Evolutionary conservation across 2,888 invertebrate species (phyloP).

Genomic region (Phasia obesa): DNA sequence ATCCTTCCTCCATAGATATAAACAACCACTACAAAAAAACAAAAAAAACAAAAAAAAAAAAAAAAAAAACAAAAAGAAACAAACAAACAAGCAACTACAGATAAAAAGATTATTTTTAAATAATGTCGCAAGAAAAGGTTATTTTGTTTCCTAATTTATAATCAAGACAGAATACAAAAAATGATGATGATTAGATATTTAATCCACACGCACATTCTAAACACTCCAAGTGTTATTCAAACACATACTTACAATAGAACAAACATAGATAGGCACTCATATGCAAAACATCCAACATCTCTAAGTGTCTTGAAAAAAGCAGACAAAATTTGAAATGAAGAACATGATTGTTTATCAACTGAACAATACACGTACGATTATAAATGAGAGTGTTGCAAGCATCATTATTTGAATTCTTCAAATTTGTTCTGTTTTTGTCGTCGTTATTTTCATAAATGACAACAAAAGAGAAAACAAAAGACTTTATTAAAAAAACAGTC

Average conservation of each 20-base stretch:
- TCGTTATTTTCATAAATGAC: conserved; percentile 43
- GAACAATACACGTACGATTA: conserved; percentile 41
- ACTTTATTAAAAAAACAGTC: conserved; percentile 4
- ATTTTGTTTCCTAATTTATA: conserved; percentile 38
- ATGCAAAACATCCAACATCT: conserved; percentile 12
- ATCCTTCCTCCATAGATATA: too few species aligned
- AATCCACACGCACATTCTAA: not conserved
- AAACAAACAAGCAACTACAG: not conserved
- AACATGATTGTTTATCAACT: conserved; percentile 31
- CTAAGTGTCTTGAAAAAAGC: not conserved
- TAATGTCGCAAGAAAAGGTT: not conserved
- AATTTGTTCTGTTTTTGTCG: conserved; percentile 15
- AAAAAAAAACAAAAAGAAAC: too few species aligned
- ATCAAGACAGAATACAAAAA: conserved; percentile 56
- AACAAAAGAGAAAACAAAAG: conserved; percentile 54
- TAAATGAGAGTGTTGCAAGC: conserved; percentile 40
- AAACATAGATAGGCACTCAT: not conserved
- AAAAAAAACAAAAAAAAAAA: not conserved
- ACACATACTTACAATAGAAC: not conserved
- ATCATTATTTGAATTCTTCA: conserved; percentile 7
- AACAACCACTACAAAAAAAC: not conserved
- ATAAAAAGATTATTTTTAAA: not conserved
- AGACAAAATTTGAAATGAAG: conserved; percentile 4
- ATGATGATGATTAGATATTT: conserved; percentile 53
- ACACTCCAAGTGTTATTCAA: too few species aligned